These are phyloP conservation scores for Gryon sp. DNA, from an alignment of 1,140 invertebrate genomes.

Conservation along the genomic window DNA sequence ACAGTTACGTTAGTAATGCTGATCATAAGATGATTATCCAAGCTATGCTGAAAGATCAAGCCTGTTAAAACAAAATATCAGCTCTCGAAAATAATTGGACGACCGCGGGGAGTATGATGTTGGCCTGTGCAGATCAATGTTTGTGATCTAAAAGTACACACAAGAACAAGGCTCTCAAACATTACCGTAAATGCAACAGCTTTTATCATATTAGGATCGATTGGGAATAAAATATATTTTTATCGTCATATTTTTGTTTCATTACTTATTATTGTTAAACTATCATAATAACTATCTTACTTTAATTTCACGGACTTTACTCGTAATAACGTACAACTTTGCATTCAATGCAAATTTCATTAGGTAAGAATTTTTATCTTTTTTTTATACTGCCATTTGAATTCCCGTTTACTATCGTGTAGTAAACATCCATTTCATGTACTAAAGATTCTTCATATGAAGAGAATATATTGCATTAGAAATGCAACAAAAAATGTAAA, in stretches of 20 bases:
- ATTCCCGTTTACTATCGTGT: too few species aligned
- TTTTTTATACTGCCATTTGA: too few species aligned
- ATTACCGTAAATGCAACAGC: slow-evolving; percentile 63
- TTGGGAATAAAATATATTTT: slow-evolving; percentile 47
- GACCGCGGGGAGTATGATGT: slow-evolving; percentile 60
- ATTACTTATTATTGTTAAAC: slow-evolving; percentile 36
- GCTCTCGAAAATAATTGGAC: slow-evolving; percentile 71
- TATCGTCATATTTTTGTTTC: slow-evolving; percentile 21
- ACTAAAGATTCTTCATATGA: too few species aligned
- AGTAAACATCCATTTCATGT: too few species aligned
- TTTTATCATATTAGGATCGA: slow-evolving; percentile 55
- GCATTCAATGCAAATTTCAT: slow-evolving; percentile 19
- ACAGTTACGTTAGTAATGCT: slow-evolving; percentile 69
- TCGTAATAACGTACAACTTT: background rate
- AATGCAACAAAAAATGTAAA: too few species aligned
- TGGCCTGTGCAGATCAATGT: slow-evolving; percentile 55
- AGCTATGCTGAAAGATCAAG: slow-evolving; percentile 51
- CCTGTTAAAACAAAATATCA: slow-evolving; percentile 68
- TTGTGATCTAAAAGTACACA: slow-evolving; percentile 62
- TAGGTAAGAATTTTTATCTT: background rate
- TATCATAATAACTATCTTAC: slow-evolving; percentile 29
- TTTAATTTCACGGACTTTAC: slow-evolving; percentile 9
- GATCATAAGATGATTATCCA: slow-evolving; percentile 68
- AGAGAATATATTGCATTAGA: too few species aligned
- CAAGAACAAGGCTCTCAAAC: slow-evolving; percentile 61